Evolutionary conservation across 2,888 invertebrate species (phyloP).

Genomic region (Eucriotettix oculatus): DNA sequence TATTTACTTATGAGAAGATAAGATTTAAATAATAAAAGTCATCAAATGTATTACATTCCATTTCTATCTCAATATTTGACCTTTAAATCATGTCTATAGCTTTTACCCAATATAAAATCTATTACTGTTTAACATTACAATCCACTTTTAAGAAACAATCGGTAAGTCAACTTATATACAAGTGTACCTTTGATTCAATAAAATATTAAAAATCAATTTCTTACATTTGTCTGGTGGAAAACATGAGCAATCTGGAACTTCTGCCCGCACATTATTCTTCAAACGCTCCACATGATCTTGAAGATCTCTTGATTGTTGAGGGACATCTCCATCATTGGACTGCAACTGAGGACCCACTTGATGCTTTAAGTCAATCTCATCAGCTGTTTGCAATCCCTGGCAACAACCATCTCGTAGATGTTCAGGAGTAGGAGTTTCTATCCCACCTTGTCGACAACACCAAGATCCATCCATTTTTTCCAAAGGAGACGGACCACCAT

Average conservation of each 20-base stretch:
- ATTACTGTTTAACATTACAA: too few species aligned
- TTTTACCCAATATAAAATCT: too few species aligned
- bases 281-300: constrained; percentile 40
- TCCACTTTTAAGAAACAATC: too few species aligned
- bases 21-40: too few species aligned
- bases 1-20: too few species aligned
- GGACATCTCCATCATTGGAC: constrained; percentile 21
- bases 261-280: constrained; percentile 54
- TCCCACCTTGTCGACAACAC: constrained; percentile 58
- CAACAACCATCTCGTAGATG: constrained; percentile 57
- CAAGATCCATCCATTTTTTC: constrained; percentile 47
- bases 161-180: too few species aligned
- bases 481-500: constrained; percentile 48
- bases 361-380: constrained; percentile 20
- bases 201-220: constrained; percentile 18
- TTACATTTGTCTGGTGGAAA: constrained; percentile 63
- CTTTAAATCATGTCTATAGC: too few species aligned
- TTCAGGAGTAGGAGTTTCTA: constrained; percentile 52
- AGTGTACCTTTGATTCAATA: too few species aligned
- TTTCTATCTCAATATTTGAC: too few species aligned
- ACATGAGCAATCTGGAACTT: constrained; percentile 82
- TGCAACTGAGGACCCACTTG: constrained; percentile 26
- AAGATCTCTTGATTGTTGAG: constrained; percentile 36
- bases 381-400: constrained; percentile 49
- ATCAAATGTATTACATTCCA: too few species aligned